A percentile compares a stretch with the other conserved stretches of the same genome.
These are phyloP conservation scores for Holocentrus rufus DNA, from an alignment of 2,797 vertebrate genomes.

Conservation along the genomic window DNA sequence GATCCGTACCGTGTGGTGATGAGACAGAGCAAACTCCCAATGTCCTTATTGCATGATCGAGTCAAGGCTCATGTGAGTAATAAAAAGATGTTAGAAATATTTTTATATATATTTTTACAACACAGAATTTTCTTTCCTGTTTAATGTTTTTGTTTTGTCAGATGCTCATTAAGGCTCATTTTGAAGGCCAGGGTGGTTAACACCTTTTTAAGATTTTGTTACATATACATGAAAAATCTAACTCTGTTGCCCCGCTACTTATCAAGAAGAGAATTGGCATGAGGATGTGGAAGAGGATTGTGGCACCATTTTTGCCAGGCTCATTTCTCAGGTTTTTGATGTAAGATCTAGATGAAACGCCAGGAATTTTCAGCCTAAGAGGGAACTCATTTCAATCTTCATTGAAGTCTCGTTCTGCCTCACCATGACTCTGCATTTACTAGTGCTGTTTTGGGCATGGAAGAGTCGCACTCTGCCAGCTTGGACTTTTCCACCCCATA, in stretches of 20 bases:
- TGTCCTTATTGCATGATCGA: constrained; percentile 92
- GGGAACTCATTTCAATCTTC: constrained; percentile 36
- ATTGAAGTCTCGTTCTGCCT: constrained; percentile 27
- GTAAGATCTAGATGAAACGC: constrained; percentile 20
- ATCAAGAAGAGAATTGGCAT: no score
- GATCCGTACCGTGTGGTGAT: constrained; percentile 96
- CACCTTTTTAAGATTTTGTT: background rate
- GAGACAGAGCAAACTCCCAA: constrained; percentile 94
- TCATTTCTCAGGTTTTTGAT: constrained; percentile 40
- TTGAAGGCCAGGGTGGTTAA: background rate
- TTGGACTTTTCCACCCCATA: constrained; percentile 27
- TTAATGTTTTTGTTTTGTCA: background rate
- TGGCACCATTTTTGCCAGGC: constrained; percentile 18
- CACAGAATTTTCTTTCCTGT: background rate
- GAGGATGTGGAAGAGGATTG: background rate
- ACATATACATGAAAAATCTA: background rate
- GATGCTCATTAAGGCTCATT: background rate
- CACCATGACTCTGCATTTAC: constrained; percentile 8
- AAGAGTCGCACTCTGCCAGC: constrained; percentile 18
- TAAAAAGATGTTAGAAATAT: background rate
- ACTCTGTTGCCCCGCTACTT: background rate
- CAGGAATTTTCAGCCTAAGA: no score
- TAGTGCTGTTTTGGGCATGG: constrained; percentile 24
- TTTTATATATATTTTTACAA: background rate
- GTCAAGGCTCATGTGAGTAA: constrained; percentile 93